Conservation (phyloP, 2,888 invertebrate species). For the Blera fallax region DNA sequence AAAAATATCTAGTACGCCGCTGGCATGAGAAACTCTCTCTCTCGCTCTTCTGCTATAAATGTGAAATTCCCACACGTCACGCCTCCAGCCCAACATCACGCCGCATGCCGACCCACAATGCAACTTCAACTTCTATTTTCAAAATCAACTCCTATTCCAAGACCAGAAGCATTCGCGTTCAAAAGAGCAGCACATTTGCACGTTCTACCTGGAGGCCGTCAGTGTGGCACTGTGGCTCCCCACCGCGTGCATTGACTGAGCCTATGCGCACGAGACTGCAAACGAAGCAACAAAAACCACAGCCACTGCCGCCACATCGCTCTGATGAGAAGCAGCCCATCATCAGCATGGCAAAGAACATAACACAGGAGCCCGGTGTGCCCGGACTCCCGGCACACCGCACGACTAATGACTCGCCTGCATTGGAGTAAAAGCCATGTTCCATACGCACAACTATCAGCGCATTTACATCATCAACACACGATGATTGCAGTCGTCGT, state of each 20-base stretch:
- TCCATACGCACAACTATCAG: conserved; percentile 23
- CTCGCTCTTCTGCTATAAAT: not conserved
- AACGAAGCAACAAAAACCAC: conserved; percentile 51
- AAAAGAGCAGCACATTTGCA: conserved; percentile 57
- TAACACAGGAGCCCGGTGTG: conserved; percentile 13
- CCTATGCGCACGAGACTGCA: conserved; percentile 11
- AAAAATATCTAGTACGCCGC: not conserved
- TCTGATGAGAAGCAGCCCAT: conserved; percentile 21
- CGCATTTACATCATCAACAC: conserved; percentile 44
- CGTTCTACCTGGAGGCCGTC: conserved; percentile 58
- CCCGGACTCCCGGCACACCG: conserved; percentile 44
- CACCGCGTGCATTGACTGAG: conserved; percentile 27
- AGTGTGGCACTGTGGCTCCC: conserved; percentile 47
- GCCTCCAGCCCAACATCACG: not conserved
- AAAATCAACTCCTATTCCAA: conserved; percentile 35
- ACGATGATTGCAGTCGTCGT: conserved; percentile 32
- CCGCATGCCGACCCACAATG: conserved; percentile 7
- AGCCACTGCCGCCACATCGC: conserved; percentile 18
- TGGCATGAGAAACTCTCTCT: not conserved
- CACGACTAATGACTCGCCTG: conserved; percentile 59
- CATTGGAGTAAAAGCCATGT: conserved; percentile 20
- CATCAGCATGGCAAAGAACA: conserved; percentile 10
- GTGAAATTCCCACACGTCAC: not conserved
- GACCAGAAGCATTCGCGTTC: conserved; percentile 58
- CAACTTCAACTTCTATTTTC: conserved; percentile 40